phyloP scores from a whole-genome alignment of 2,113 vertebrate genomes.

The Lepus timidus region DNA sequence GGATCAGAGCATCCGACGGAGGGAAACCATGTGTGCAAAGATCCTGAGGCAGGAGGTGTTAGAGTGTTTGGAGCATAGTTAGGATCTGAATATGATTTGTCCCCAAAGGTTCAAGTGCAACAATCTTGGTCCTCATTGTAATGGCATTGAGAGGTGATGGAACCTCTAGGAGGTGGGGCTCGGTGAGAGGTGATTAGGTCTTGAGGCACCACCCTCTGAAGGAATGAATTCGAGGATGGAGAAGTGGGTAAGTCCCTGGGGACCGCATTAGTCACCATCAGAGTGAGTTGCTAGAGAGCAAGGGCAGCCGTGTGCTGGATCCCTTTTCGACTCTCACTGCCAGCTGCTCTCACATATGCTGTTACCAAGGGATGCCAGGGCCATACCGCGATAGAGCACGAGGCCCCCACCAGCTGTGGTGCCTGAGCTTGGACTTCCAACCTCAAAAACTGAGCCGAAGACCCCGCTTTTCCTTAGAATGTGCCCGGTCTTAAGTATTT shows the following conservation, averaged over 20 bases:
- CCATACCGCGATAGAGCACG: no score
- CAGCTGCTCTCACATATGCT: no score
- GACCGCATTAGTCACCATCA: no score
- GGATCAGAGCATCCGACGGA: neutral
- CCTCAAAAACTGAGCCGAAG: neutral
- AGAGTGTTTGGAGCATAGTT: neutral
- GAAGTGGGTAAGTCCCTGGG: no score
- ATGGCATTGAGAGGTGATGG: neutral
- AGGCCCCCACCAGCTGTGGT: neutral
- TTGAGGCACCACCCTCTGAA: neutral
- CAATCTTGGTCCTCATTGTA: neutral
- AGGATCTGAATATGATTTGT: neutral
- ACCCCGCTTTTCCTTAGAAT: neutral
- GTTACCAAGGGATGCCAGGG: no score
- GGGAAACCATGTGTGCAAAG: neutral
- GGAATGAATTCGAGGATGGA: neutral
- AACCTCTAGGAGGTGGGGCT: neutral
- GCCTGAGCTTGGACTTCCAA: neutral
- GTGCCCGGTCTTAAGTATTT: neutral
- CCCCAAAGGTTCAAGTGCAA: neutral
- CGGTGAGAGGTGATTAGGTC: neutral
- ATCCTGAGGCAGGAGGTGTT: neutral
- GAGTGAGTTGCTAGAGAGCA: neutral
- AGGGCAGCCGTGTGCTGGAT: no score
- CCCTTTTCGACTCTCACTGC: neutral